phyloP scores from a whole-genome alignment of 2,113 vertebrate species.

The Mellivora capensis region DNA sequence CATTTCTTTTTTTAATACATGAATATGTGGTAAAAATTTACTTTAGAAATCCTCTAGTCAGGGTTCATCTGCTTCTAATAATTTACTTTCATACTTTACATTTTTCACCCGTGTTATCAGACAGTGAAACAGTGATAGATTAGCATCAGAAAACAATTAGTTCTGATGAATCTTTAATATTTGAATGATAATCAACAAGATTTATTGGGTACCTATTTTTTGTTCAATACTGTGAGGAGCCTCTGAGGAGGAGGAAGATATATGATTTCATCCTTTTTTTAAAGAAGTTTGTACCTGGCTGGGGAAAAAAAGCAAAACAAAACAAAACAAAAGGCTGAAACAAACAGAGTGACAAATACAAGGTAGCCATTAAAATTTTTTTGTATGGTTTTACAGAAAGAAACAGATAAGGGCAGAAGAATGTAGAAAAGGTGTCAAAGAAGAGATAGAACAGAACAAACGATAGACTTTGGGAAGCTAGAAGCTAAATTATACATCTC shows the following conservation, averaged over 20 bases:
- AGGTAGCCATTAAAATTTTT: background rate
- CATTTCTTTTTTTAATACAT: conserved; percentile 51
- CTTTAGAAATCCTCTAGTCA: conserved; percentile 18
- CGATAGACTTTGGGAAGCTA: background rate
- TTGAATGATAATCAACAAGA: background rate
- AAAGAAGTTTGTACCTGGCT: background rate
- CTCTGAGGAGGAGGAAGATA: background rate
- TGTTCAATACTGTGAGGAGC: background rate
- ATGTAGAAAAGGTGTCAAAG: background rate
- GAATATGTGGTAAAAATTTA: conserved; percentile 49
- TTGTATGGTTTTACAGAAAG: background rate
- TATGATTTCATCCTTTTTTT: background rate
- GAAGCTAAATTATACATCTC: background rate
- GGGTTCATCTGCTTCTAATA: background rate
- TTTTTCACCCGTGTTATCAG: background rate
- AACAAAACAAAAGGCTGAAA: background rate
- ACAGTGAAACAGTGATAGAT: background rate
- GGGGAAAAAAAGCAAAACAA: background rate
- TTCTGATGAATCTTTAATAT: conserved; percentile 43
- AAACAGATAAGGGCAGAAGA: background rate
- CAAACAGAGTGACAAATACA: background rate
- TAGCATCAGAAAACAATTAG: conserved; percentile 28
- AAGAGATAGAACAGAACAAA: background rate
- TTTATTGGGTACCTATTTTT: background rate
- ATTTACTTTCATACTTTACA: conserved; percentile 7